Evolutionary conservation across 2,113 vertebrate species (phyloP).

Genomic region (Danionella cerebrum): DNA sequence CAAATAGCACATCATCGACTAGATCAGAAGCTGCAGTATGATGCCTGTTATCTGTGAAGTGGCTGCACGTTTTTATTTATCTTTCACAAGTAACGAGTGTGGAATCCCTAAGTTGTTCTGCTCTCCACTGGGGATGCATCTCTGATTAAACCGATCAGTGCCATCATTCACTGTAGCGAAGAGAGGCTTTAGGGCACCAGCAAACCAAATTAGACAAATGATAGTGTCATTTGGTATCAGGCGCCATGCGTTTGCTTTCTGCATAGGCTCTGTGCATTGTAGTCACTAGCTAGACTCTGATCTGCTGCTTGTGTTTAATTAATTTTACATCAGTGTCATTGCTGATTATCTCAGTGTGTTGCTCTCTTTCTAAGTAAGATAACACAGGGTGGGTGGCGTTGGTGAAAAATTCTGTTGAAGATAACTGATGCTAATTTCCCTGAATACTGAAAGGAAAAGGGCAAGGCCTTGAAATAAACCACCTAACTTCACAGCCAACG

Average conservation of each 20-base stretch:
- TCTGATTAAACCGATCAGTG: conserved; percentile 36
- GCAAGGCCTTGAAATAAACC: conserved; percentile 44
- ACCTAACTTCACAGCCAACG: conserved; percentile 41
- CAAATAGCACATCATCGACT: conserved; percentile 33
- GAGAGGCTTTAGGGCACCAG: conserved; percentile 29
- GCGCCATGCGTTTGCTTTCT: background rate
- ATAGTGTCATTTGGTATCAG: conserved; percentile 18
- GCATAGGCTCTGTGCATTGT: background rate
- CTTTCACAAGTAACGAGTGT: conserved; percentile 30
- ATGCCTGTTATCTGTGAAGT: conserved; percentile 28
- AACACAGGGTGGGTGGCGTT: conserved; percentile 56
- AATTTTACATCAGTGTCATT: conserved; percentile 60
- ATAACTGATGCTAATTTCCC: conserved; percentile 60
- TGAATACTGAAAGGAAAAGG: conserved; percentile 37
- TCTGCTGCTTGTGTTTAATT: conserved; percentile 46
- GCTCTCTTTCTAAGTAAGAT: conserved; percentile 43
- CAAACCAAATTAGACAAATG: conserved; percentile 38
- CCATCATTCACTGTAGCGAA: conserved; percentile 35
- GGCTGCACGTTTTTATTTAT: conserved; percentile 33
- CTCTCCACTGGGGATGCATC: conserved; percentile 16
- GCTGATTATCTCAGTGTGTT: conserved; percentile 56
- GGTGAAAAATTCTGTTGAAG: conserved; percentile 51
- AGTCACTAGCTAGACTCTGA: background rate
- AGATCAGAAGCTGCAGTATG: conserved; percentile 21
- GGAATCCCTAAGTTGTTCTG: conserved; percentile 27